phyloP scores from a whole-genome alignment of 2,888 invertebrate species.

The Microctonus brassicae region DNA sequence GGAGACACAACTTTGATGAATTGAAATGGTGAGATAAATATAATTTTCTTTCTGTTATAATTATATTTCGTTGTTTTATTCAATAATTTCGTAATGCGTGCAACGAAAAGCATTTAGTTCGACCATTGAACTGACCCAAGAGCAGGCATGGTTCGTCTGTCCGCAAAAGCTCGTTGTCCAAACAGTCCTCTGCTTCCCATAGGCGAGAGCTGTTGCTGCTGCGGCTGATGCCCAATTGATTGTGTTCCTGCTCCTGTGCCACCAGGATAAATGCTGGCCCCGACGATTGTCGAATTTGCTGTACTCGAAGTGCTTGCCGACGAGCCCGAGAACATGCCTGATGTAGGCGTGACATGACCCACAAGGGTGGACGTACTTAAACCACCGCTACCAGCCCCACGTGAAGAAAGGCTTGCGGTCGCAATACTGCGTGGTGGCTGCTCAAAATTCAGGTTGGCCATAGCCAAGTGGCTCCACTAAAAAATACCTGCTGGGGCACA shows the following conservation, averaged over 20 bases:
- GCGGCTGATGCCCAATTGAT: constrained; percentile 66
- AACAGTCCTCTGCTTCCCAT: constrained; percentile 78
- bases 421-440: constrained; percentile 90
- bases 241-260: constrained; percentile 66
- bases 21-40: not conserved
- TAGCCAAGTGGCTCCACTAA: constrained; percentile 75
- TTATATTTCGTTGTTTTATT: not conserved
- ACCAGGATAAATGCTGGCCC: constrained; percentile 66
- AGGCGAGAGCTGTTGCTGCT: constrained; percentile 73
- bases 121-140: constrained; percentile 69
- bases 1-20: not conserved
- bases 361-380: constrained; percentile 74
- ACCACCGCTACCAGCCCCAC: constrained; percentile 77
- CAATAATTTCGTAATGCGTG: constrained; percentile 3
- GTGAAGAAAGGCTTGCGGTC: constrained; percentile 79
- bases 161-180: constrained; percentile 85
- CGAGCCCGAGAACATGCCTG: constrained; percentile 75
- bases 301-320: constrained; percentile 66
- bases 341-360: constrained; percentile 83
- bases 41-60: no score
- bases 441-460: constrained; percentile 94
- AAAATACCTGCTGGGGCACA: constrained; percentile 56
- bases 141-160: constrained; percentile 78
- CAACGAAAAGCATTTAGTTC: constrained; percentile 15
- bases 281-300: constrained; percentile 64